These are phyloP conservation scores for Melanocharis versteri DNA, from an alignment of 2,113 vertebrate species.

Conservation along the genomic window DNA sequence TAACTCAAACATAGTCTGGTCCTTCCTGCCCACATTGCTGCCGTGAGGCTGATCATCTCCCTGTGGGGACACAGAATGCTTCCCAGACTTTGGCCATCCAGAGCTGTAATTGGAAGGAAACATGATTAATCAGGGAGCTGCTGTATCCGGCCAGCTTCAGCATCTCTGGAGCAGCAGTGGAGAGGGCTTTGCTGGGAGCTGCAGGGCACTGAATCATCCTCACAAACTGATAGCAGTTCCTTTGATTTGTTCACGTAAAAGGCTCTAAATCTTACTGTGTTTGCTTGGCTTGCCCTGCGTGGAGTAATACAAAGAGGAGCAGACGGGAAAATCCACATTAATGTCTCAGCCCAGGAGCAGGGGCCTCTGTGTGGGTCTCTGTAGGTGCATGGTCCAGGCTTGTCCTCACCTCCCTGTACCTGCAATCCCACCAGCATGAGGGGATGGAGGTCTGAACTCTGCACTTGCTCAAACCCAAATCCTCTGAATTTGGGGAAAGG, in stretches of 20 bases:
- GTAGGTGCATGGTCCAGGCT: background rate
- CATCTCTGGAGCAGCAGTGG: background rate
- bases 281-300: background rate
- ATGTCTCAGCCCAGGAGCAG: background rate
- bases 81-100: background rate
- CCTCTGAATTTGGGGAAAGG: background rate
- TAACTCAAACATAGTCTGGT: background rate
- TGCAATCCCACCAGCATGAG: rapidly evolving
- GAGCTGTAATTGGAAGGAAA: conserved; percentile 9
- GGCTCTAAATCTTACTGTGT: background rate
- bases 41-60: background rate
- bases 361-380: background rate
- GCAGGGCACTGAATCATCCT: background rate
- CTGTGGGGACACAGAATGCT: background rate
- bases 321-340: background rate
- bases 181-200: background rate
- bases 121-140: background rate
- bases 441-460: background rate
- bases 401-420: background rate
- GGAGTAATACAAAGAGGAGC: background rate
- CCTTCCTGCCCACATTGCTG: background rate
- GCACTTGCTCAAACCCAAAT: background rate
- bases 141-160: background rate
- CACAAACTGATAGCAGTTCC: background rate
- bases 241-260: background rate